Conservation (phyloP, 2,888 invertebrate species). For the Tinea semifulvella region DNA sequence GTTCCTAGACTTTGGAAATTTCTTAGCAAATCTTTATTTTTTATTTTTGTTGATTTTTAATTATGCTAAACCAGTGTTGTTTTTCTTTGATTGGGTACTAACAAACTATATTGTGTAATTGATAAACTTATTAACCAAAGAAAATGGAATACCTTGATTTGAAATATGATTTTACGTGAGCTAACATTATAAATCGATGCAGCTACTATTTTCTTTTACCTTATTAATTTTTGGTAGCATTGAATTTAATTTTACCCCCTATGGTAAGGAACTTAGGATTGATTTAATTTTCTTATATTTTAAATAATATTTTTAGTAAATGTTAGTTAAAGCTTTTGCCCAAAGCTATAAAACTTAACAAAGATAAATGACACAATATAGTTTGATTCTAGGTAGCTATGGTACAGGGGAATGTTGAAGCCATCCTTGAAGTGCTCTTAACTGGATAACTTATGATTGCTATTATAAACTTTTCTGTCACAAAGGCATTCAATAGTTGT, state of each 20-base stretch:
- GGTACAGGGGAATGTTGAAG: constrained; percentile 35
- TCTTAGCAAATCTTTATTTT: constrained; percentile 5
- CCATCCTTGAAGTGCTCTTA: constrained; percentile 66
- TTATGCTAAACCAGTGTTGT: constrained; percentile 13
- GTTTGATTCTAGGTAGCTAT: too few relatives aligned
- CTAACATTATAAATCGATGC: too few relatives aligned
- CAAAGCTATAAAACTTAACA: not conserved
- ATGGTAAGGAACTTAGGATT: too few relatives aligned
- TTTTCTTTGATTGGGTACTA: constrained; percentile 5
- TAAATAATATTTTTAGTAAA: too few relatives aligned
- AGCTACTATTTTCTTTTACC: too few relatives aligned
- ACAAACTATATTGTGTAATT: constrained; percentile 14
- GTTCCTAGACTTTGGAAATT: not conserved
- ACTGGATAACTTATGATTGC: not conserved
- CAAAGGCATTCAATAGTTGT: constrained; percentile 7
- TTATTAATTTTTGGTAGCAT: too few relatives aligned
- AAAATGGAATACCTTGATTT: too few relatives aligned
- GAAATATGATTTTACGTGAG: too few relatives aligned
- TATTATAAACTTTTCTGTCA: constrained; percentile 8
- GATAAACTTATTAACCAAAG: constrained; percentile 10
- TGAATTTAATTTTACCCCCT: too few relatives aligned
- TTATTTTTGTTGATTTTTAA: constrained; percentile 3
- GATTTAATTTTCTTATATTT: too few relatives aligned
- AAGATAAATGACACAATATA: not conserved
- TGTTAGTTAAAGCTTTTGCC: too few relatives aligned